phyloP scores from a whole-genome alignment of 2,888 invertebrate species.

The Rhyacophila evoluta region DNA sequence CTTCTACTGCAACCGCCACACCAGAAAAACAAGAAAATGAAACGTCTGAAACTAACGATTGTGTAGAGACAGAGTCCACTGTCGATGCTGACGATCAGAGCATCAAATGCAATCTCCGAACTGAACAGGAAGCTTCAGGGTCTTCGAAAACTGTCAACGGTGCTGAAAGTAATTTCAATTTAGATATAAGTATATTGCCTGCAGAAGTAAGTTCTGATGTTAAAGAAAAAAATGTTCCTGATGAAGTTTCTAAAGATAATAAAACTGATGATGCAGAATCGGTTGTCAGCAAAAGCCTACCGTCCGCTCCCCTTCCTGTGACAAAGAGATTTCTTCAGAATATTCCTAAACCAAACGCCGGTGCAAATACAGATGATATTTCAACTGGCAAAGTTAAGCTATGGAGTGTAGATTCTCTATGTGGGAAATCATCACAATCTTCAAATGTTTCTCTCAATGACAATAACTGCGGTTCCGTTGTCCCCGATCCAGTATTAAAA shows the following conservation, averaged over 20 bases:
- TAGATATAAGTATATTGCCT: constrained; percentile 34
- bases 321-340: constrained; percentile 55
- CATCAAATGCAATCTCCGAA: constrained; percentile 33
- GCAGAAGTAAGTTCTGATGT: constrained; percentile 36
- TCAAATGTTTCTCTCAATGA: constrained; percentile 36
- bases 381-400: constrained; percentile 56
- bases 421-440: constrained; percentile 55
- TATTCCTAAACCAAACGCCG: constrained; percentile 49
- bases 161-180: constrained; percentile 39
- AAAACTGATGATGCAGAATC: constrained; percentile 29
- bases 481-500: constrained; percentile 49
- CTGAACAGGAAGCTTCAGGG: constrained; percentile 28
- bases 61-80: constrained; percentile 26
- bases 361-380: constrained; percentile 54
- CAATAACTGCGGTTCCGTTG: constrained; percentile 30
- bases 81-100: constrained; percentile 17
- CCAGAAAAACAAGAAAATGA: constrained; percentile 54
- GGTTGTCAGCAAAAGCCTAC: constrained; percentile 34
- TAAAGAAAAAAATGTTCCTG: background rate
- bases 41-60: constrained; percentile 54
- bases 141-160: constrained; percentile 43
- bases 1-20: constrained; percentile 55
- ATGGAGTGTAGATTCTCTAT: constrained; percentile 57
- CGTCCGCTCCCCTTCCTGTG: constrained; percentile 53
- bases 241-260: constrained; percentile 31